Evolutionary conservation across 1,140 invertebrate genomes (phyloP).

Genomic region (Tetramorium alpestre): DNA sequence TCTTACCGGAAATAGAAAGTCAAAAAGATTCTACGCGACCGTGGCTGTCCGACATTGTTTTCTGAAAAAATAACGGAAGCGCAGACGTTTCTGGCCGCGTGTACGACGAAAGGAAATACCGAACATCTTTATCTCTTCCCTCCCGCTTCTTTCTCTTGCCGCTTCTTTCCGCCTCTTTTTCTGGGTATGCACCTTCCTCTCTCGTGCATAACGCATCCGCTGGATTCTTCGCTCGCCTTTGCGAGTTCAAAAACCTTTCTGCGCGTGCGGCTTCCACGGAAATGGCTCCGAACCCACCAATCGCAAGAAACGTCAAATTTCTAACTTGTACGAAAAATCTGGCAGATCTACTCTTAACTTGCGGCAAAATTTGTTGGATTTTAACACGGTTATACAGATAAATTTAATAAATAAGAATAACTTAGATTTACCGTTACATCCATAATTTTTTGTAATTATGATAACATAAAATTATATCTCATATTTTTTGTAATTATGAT

Average conservation of each 20-base stretch:
- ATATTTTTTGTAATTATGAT: neutral
- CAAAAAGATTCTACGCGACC: conserved; percentile 23
- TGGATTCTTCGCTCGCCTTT: conserved; percentile 59
- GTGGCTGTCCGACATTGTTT: conserved; percentile 53
- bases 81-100: conserved; percentile 32
- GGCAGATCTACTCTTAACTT: conserved; percentile 1
- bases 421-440: neutral
- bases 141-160: conserved; percentile 5
- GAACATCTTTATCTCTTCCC: conserved; percentile 67
- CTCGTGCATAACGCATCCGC: conserved; percentile 66
- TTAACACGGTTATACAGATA: neutral
- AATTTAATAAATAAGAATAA: neutral
- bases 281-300: conserved; percentile 50
- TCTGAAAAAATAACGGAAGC: conserved; percentile 71
- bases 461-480: neutral
- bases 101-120: conserved; percentile 60
- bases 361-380: neutral
- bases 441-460: neutral
- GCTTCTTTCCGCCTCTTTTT: conserved; percentile 51
- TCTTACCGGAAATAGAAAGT: conserved; percentile 49
- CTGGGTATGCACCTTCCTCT: conserved; percentile 22
- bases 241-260: conserved; percentile 71
- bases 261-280: conserved; percentile 66
- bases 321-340: conserved; percentile 19
- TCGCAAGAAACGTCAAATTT: conserved; percentile 47